Percentiles rank a stretch among this genome's conserved stretches.
Evolutionary conservation across 2,888 invertebrate genomes (phyloP).

Genomic region (Drosophila melanocephala): DNA sequence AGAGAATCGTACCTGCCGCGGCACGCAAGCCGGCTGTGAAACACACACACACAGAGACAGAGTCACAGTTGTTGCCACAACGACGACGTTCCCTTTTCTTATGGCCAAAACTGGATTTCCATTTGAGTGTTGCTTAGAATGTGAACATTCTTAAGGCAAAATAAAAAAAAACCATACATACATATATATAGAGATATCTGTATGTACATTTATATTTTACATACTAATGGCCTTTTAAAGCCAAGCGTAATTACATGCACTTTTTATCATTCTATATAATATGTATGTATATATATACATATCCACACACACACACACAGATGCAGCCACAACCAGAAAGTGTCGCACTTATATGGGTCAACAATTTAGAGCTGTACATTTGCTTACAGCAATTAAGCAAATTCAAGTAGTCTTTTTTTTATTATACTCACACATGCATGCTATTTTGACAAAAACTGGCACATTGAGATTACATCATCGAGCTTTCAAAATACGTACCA

Average conservation of each 20-base stretch:
- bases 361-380: constrained; percentile 77
- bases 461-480: constrained; percentile 75
- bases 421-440: background rate
- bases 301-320: constrained; percentile 6
- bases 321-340: constrained; percentile 50
- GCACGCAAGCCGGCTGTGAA: constrained; percentile 57
- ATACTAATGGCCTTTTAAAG: constrained; percentile 74
- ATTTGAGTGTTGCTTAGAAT: constrained; percentile 72
- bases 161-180: constrained; percentile 10
- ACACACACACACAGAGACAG: constrained; percentile 23
- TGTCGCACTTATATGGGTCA: constrained; percentile 78
- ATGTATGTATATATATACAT: background rate
- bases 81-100: constrained; percentile 32
- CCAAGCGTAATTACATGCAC: constrained; percentile 76
- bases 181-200: background rate
- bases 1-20: constrained; percentile 41
- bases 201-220: constrained; percentile 48
- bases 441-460: constrained; percentile 63
- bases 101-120: constrained; percentile 79
- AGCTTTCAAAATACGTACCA: constrained; percentile 33
- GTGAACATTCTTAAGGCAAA: constrained; percentile 57
- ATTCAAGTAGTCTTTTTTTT: constrained; percentile 50
- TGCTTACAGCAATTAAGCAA: constrained; percentile 73
- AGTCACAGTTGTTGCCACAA: constrained; percentile 17
- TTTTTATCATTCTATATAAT: constrained; percentile 64